Evolutionary conservation across 2,113 vertebrate genomes (phyloP), one percentile per base, ranked within the genome.

Genomic region (Guaruba guarouba): DNA sequence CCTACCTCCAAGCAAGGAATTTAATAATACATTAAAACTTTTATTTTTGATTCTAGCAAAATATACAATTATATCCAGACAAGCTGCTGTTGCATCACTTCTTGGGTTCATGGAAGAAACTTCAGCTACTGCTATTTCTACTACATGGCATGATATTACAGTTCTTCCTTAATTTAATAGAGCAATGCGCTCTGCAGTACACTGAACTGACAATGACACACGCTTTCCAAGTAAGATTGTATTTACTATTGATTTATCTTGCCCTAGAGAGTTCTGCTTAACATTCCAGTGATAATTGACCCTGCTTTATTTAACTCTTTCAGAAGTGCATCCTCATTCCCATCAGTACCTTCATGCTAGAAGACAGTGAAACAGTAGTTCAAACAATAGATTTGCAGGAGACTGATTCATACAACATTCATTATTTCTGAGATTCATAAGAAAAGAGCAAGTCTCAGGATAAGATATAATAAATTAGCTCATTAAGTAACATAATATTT

Each of bases 1-100:
- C 97, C 98, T 98, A 98, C 97, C 98, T 98, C 98, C 96, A 96
- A 98, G 95, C 96, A 94, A 94, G 80, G 73, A 97, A 98, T 97
- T 95, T 98, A 98, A 98, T 98, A 98, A 98, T 98, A 98, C 98
- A 98, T 98, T 98, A 98, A 98, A 98, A 97, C 93, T 96, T 97
- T 96, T 99, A 98, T 99, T 99, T 99, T 98, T 98, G 97, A 98
- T 98, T 98, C 97, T 95, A 97, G 90, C 95, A 98, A 98, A 99
- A 99, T 99, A 98, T 98, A 97, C 98, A 99, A 98, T 98, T 98
- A 98, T 97, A 98, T 97, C 96, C 96, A 96, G 94, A 93, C 90
- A 96, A 97, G 97, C 96, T 97, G 97, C 93, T 82, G 77, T 97
- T 88, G 73, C 94, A 81, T 96, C 96, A 96, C 71, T 79, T 74